Evolutionary conservation across 2,888 invertebrate genomes (phyloP), one percentile per base, ranked within the genome.

Genomic region (Drosophila leonis): DNA sequence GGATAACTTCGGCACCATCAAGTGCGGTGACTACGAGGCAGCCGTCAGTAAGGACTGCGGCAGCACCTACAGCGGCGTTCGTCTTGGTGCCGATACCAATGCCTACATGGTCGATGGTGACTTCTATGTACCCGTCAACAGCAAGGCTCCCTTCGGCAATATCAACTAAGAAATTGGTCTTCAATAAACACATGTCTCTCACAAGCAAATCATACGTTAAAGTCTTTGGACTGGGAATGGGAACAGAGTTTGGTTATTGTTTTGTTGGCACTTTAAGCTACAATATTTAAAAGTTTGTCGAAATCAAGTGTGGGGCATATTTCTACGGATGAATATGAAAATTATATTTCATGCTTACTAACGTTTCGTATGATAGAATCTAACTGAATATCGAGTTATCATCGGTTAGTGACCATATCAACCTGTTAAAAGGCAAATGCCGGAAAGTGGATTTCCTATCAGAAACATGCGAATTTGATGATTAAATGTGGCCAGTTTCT

Each of bases 21-120:
- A 74, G 33, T 91, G 91, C 51, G 12, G 39, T 0, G 52, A 68
- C 59, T 86, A 84, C 31, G 56, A 74, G 24, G 41, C 94, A 93
- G 89, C 89, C 4, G 75, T 88, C 4, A 59, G 42, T 7, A 78
- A 85, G 12, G 37, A 69, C 0, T 90, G 90, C 20, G 83, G 86
- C 18, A 65, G 62, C 44, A 74, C 82, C 10, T 84, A 80, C 60
- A 86, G 86, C 48, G 44, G 74, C 8, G 83, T 85, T 2, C 83
- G 84, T 8, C 79, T 90, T 72, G 90, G 89, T 6, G 81, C 84
- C 15, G 76, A 72, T 1, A 54, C 69, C 9, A 88, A 89, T n/a
- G 71, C 83, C 5, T 80, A 72, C 42, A 81, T 86, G 72, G 85
- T 75, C 10, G 48, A 51, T 1, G 90, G 90, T 13, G 69, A 79